Conservation (phyloP, 2,888 invertebrate genomes). For the Lycophotia porphyrea region DNA sequence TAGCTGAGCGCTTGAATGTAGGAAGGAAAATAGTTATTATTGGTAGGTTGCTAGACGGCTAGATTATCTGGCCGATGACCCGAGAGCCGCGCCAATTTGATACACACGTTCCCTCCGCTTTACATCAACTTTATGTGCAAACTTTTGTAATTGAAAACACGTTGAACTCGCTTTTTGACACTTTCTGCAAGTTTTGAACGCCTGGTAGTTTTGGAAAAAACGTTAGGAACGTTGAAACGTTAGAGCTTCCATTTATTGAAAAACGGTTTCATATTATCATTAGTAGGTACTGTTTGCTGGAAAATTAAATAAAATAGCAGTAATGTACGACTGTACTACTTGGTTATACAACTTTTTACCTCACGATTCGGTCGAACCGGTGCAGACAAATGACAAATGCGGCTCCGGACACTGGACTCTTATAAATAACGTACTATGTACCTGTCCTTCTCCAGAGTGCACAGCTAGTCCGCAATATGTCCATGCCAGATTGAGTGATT, state of each 20-base stretch:
- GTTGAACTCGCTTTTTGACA: conserved; percentile 43
- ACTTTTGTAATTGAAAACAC: conserved; percentile 60
- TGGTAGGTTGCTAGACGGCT: conserved; percentile 59
- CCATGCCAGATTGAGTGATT: neutral
- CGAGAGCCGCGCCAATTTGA: conserved; percentile 57
- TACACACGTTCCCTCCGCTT: conserved; percentile 50
- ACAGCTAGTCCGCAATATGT: neutral
- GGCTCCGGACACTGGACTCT: neutral
- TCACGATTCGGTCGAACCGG: neutral
- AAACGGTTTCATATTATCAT: neutral
- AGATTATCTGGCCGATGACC: conserved; percentile 68
- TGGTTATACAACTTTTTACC: neutral
- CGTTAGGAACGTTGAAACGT: neutral
- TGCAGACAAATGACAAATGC: neutral
- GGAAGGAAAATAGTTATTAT: conserved; percentile 62
- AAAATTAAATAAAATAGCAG: neutral
- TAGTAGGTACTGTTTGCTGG: neutral
- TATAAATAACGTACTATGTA: neutral
- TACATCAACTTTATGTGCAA: conserved; percentile 45
- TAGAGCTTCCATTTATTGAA: neutral
- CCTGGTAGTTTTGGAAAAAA: neutral
- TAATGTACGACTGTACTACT: neutral
- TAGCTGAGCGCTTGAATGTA: conserved; percentile 37
- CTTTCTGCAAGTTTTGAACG: neutral
- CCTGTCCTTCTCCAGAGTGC: neutral